Evolutionary conservation across 2,888 invertebrate genomes (phyloP), one percentile per base, ranked within the genome.

Genomic region (Empis livida): DNA sequence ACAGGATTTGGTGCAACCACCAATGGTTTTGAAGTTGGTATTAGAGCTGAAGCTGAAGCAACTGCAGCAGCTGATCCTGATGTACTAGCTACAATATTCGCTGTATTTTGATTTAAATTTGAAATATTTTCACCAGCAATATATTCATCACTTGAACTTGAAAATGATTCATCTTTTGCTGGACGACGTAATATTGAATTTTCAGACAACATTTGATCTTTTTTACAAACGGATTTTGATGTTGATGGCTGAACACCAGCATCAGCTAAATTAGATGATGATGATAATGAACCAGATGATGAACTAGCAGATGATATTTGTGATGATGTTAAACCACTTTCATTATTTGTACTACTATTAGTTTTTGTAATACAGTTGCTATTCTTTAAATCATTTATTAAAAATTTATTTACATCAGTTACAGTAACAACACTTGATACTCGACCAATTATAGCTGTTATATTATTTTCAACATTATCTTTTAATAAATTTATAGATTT

Each of bases 121-220:
- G 8, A 8, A 89, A 56, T 86, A 73, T 62, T 84, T 32, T 53
- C 47, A 40, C 53, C 48, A 45, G 55, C 49, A 2, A 54, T 84
- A 63, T 87, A 92, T 59, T 93, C 93, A 68, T 93, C 93, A 45
- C 83, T 83, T 16, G 79, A 79, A 41, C 78, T 84, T 11, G 82
- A 84, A 20, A 79, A 77, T 1, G 84, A 84, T 60, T 87, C 88
- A 61, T 87, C 86, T 65, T 87, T 85, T 37, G 86, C 85, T 30
- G 80, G 73, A 46, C 84, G 73, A 14, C 79, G 71, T 42, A 55
- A 42, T 30, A 49, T 30, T 51, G 56, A 27, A 27, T 27, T 27
- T 8, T 27, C 23, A 27, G 23, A 20, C 9, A 27, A 27, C 23
- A 27, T 13, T 52, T 53, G 20, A 51, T 52, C 41, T 55, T 55